Conservation (phyloP, 2,888 invertebrate genomes). For the Azorinus chamasolen region DNA sequence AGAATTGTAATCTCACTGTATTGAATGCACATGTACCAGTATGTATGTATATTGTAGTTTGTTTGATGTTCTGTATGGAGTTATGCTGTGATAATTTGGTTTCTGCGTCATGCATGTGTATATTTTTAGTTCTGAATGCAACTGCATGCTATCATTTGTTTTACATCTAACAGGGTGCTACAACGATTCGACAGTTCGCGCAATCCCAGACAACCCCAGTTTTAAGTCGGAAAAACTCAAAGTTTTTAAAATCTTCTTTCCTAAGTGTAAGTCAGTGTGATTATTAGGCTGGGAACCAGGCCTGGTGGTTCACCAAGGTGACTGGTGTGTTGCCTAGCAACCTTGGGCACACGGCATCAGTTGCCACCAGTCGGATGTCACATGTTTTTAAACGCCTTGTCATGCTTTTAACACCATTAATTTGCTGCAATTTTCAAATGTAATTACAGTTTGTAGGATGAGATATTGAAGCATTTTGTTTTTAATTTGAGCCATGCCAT, state of each 20-base stretch:
- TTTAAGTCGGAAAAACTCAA: constrained; percentile 84
- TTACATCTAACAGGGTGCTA: constrained; percentile 77
- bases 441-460: background rate
- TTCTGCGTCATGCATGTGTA: constrained; percentile 14
- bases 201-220: constrained; percentile 81
- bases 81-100: constrained; percentile 7
- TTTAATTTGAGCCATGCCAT: no score
- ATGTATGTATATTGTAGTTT: no score
- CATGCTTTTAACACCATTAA: constrained; percentile 2
- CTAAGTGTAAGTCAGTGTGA: constrained; percentile 80
- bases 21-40: no score
- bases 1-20: no score
- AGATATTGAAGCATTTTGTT: no score
- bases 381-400: background rate
- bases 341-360: no score
- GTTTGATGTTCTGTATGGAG: background rate
- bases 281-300: constrained; percentile 8
- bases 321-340: no score
- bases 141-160: constrained; percentile 69
- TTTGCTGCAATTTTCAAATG: constrained; percentile 15
- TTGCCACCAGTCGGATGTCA: no score
- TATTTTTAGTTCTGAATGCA: constrained; percentile 31
- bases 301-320: no score
- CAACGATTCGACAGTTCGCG: constrained; percentile 76
- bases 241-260: constrained; percentile 80